Evolutionary conservation across 2,888 invertebrate genomes (phyloP).

Genomic region (Macaria liturata): DNA sequence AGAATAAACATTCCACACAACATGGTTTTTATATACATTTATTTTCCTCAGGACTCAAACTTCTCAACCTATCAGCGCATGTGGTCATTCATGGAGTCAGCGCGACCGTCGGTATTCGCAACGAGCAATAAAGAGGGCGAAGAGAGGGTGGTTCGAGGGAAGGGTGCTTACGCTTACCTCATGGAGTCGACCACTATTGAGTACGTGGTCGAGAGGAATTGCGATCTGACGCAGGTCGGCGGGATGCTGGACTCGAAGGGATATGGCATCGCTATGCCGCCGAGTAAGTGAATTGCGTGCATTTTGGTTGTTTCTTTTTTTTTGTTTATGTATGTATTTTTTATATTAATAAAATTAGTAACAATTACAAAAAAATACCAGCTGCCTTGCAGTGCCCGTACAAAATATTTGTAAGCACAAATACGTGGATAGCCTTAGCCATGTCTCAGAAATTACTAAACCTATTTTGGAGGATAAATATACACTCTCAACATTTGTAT

Average conservation of each 20-base stretch:
- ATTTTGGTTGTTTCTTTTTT: too few relatives aligned
- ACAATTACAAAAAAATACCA: too few relatives aligned
- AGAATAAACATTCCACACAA: too few relatives aligned
- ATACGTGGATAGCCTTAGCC: too few relatives aligned
- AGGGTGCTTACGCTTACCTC: slow-evolving; percentile 96
- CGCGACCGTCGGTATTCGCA: slow-evolving; percentile 94
- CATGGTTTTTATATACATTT: background rate
- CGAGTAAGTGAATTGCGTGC: slow-evolving; percentile 85
- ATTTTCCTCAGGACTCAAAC: slow-evolving; percentile 90
- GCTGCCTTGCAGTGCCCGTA: too few relatives aligned
- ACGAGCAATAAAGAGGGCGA: slow-evolving; percentile 95
- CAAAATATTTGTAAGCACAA: too few relatives aligned
- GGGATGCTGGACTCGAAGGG: slow-evolving; percentile 97
- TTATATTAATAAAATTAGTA: too few relatives aligned
- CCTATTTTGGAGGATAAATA: too few relatives aligned
- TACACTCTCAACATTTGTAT: too few relatives aligned
- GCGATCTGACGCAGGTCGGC: slow-evolving; percentile 95
- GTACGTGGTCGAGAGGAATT: slow-evolving; percentile 95
- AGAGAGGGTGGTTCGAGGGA: slow-evolving; percentile 92
- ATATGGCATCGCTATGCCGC: slow-evolving; percentile 97
- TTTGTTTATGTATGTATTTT: too few relatives aligned
- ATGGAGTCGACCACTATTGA: slow-evolving; percentile 99
- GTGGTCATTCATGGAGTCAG: slow-evolving; percentile 97
- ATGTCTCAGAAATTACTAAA: too few relatives aligned
- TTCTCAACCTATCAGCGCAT: slow-evolving; percentile 96